Evolutionary conservation across 2,113 vertebrate species (phyloP), one percentile per base, ranked within the genome.

Genomic region (Coryphaenoides rupestris): DNA sequence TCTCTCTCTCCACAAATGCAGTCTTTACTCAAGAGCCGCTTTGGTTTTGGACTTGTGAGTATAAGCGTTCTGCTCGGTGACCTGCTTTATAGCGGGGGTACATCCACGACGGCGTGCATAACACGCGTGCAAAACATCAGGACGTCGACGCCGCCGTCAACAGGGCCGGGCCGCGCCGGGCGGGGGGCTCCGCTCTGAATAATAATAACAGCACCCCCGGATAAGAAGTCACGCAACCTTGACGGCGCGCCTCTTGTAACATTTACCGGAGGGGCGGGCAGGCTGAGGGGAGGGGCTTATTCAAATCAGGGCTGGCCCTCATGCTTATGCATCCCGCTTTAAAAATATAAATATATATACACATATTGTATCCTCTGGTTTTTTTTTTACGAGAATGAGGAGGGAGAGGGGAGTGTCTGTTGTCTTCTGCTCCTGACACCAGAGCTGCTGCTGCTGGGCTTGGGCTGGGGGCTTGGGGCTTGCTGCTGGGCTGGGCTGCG

Each of bases 71-170:
- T 78, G 78, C 84, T 76, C 61, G 19, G 5, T 66, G 75, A 77
- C 68, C 75, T 58, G 75, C 80, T 65, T 78, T 78, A 40, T 40
- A 40, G 33, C 33, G 33, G 33, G n/a, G 72, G 71, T 70, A 69
- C 65, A 73, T 61, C 76, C 66, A 66, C 57, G 50, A 63, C 62
- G 76, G 69, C 68, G 76, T n/a, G n/a, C 73, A 77, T 76, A 79
- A 74, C 74, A 73, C 59, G n/a, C n/a, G n/a, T n/a, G n/a, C 72
- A 84, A 70, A 56, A 69, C 75, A 79, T 56, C 72, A 85, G 85
- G 81, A 89, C 78, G 59, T 83, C n/a, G 82, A 83, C 80, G n/a
- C n/a, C n/a, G n/a, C n/a, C n/a, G n/a, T 80, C 70, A 84, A 64
- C 66, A 45, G 66, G 47, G 65, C 85, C n/a, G 72, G 17, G 28